phyloP scores from a whole-genome alignment of 2,113 vertebrate genomes.

The Pterocles burchelli region DNA sequence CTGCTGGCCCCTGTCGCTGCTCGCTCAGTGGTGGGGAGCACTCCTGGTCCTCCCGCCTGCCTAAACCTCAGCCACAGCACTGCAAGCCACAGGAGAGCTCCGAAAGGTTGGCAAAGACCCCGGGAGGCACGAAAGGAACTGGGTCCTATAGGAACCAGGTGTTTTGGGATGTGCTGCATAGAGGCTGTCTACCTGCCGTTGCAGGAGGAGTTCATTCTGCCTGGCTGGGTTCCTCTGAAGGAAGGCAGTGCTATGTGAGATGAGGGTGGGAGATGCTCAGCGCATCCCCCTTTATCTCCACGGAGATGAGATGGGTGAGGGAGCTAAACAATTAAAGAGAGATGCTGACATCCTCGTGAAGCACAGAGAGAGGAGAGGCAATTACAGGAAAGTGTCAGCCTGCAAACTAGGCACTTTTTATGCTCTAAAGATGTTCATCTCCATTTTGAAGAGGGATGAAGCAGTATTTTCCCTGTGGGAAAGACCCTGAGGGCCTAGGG shows the following conservation, averaged over 20 bases:
- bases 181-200: not conserved
- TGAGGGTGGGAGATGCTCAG: not conserved
- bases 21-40: not conserved
- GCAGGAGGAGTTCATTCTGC: not conserved
- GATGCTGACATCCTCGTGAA: not conserved
- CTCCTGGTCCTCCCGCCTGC: not conserved
- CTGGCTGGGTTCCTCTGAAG: not conserved
- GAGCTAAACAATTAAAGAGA: not conserved
- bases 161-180: not conserved
- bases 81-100: not conserved
- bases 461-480: not conserved
- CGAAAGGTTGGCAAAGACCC: accelerated
- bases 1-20: accelerated
- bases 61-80: not conserved
- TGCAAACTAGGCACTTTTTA: not conserved
- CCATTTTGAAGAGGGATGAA: not conserved
- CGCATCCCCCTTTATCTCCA: not conserved
- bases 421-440: not conserved
- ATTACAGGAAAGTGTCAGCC: not conserved
- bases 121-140: not conserved
- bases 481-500: not conserved
- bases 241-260: not conserved
- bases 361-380: not conserved
- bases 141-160: not conserved
- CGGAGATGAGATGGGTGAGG: not conserved